Evolutionary conservation across 2,113 vertebrate species (phyloP).

Genomic region (Corythaeola cristata): DNA sequence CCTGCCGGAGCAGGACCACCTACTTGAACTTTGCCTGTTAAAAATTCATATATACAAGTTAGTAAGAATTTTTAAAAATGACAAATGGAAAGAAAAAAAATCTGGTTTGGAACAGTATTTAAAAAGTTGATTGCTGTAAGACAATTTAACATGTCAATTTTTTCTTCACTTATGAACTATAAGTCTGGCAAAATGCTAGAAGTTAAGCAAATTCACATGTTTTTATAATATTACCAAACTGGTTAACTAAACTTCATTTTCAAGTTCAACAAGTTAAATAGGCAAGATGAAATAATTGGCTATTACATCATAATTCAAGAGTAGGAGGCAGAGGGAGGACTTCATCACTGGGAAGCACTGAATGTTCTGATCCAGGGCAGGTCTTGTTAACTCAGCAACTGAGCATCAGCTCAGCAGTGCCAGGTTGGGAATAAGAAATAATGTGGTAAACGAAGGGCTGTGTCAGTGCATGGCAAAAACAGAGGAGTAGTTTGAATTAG

Average conservation of each 20-base stretch:
- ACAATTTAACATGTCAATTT: background rate
- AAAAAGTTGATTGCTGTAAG: background rate
- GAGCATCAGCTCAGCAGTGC: constrained; percentile 9
- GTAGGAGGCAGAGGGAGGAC: background rate
- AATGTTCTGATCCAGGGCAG: background rate
- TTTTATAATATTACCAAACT: background rate
- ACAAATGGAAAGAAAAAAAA: background rate
- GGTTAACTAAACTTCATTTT: constrained; percentile 37
- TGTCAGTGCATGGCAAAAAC: background rate
- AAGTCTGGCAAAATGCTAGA: background rate
- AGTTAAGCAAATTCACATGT: background rate
- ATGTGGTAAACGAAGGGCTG: background rate
- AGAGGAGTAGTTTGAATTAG: background rate
- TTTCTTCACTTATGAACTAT: background rate
- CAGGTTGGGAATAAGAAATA: background rate
- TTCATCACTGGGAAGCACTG: background rate
- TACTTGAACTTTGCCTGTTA: background rate
- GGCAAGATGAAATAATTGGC: background rate
- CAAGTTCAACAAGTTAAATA: constrained; percentile 31
- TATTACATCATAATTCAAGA: constrained; percentile 19
- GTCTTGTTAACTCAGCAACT: background rate
- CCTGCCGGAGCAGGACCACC: too few species aligned
- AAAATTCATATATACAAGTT: background rate
- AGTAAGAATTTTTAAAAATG: background rate
- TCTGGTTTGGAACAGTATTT: background rate